Conservation (phyloP, 2,113 vertebrate genomes). For the Anarhynchus alexandrinus region DNA sequence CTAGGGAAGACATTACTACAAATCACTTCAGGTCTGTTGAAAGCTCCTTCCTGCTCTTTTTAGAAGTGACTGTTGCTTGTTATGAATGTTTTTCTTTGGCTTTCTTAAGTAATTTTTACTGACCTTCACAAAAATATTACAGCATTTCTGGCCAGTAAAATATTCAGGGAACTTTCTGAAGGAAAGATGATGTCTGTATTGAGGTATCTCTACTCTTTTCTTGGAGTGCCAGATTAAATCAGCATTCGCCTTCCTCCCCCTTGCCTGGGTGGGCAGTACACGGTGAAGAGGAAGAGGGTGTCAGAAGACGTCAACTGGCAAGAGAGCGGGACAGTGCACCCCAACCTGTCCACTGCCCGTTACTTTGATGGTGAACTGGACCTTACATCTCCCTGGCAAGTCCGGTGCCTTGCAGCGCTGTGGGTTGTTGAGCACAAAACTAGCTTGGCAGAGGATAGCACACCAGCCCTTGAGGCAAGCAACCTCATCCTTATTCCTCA, state of each 20-base stretch:
- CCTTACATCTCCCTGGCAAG: not conserved
- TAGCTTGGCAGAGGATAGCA: not conserved
- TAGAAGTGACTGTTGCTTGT: not conserved
- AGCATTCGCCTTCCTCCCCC: slow-evolving; percentile 17
- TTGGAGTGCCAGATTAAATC: slow-evolving; percentile 42
- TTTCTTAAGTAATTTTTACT: slow-evolving; percentile 3
- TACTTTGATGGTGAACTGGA: not conserved
- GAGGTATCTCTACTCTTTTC: slow-evolving; percentile 7
- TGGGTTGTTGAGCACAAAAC: not conserved
- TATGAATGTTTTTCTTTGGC: not conserved
- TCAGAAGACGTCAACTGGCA: not conserved
- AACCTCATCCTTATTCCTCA: not conserved
- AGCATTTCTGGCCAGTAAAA: not conserved
- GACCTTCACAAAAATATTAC: slow-evolving; percentile 29
- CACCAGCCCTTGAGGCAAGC: not conserved
- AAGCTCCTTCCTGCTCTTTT: not conserved
- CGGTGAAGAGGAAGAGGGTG: not conserved
- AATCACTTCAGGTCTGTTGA: not conserved
- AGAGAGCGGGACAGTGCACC: not conserved
- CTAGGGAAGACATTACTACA: not conserved
- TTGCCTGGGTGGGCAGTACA: not conserved
- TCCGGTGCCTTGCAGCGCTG: not conserved
- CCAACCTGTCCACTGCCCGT: not conserved
- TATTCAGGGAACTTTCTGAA: slow-evolving; percentile 10
- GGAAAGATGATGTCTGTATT: not conserved